A percentile compares a stretch with the other conserved stretches of the same genome.
Evolutionary conservation across 1,140 invertebrate genomes (phyloP).

Genomic region (Sinonovacula constricta): DNA sequence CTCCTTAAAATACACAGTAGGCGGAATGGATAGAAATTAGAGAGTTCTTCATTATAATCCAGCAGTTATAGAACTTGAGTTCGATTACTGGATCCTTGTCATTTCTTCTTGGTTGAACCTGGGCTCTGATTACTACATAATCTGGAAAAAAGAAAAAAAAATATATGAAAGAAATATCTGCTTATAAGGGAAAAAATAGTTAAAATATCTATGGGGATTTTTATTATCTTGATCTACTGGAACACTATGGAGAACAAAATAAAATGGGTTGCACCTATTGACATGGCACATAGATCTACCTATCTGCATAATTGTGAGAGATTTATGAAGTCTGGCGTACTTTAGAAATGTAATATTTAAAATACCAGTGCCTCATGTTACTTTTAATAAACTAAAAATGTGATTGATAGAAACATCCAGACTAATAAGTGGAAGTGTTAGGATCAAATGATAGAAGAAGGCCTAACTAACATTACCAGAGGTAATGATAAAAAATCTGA

Average conservation of each 20-base stretch:
- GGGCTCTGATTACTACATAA: conserved; percentile 7
- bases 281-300: neutral
- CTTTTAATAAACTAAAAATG: too few species aligned
- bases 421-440: too few species aligned
- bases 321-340: too few species aligned
- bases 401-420: too few species aligned
- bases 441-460: too few species aligned
- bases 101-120: conserved; percentile 22
- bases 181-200: too few species aligned
- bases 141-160: neutral
- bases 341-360: too few species aligned
- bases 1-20: conserved; percentile 28
- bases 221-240: neutral
- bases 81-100: conserved; percentile 24
- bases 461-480: too few species aligned
- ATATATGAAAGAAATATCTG: too few species aligned
- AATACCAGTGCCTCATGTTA: too few species aligned
- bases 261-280: neutral
- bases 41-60: conserved; percentile 2
- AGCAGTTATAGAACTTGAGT: conserved; percentile 6
- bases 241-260: neutral
- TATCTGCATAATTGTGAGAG: too few species aligned
- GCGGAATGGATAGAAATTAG: conserved; percentile 16
- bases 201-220: neutral
- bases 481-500: too few species aligned